A percentile compares a stretch with the other conserved stretches of the same genome.
phyloP scores from a whole-genome alignment of 2,113 vertebrate genomes.

The Lampris incognitus region DNA sequence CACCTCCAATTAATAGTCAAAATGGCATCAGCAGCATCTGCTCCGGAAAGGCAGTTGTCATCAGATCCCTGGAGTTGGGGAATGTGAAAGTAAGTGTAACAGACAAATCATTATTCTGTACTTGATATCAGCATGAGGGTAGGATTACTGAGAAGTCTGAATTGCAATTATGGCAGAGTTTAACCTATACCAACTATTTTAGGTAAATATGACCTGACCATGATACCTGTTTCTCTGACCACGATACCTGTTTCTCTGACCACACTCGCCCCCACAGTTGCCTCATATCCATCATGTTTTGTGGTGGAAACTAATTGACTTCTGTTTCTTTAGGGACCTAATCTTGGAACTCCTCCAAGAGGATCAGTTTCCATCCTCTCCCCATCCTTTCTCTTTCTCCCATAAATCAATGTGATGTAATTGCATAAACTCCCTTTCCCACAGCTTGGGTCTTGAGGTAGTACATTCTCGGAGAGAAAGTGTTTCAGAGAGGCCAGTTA shows the following conservation, averaged over 20 bases:
- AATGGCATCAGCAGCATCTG: slow-evolving; percentile 53
- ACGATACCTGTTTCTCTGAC: slow-evolving; percentile 32
- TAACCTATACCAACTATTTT: slow-evolving; percentile 31
- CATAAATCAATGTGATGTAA: slow-evolving; percentile 84
- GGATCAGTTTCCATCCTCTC: slow-evolving; percentile 78
- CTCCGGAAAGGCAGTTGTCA: slow-evolving; percentile 45
- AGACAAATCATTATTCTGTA: slow-evolving; percentile 33
- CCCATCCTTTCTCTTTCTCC: slow-evolving; percentile 67
- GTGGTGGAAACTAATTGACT: slow-evolving; percentile 81
- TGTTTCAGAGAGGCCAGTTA: slow-evolving; percentile 66
- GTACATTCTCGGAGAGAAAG: slow-evolving; percentile 61
- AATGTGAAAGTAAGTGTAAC: slow-evolving; percentile 35
- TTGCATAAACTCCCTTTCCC: slow-evolving; percentile 81
- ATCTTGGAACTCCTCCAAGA: slow-evolving; percentile 77
- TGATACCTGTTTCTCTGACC: slow-evolving; percentile 21
- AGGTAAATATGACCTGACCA: slow-evolving; percentile 24
- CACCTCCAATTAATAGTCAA: slow-evolving; percentile 55
- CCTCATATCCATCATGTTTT: slow-evolving; percentile 76
- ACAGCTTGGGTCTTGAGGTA: slow-evolving; percentile 65
- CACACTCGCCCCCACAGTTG: slow-evolving; percentile 56
- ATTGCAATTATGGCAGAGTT: slow-evolving; percentile 1
- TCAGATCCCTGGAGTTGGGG: slow-evolving; percentile 44
- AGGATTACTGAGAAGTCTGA: slow-evolving; percentile 39
- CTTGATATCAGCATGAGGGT: slow-evolving; percentile 17
- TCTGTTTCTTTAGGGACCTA: slow-evolving; percentile 76